A percentile compares a stretch with the other conserved stretches of the same genome.
Evolutionary conservation across 1,140 invertebrate genomes (phyloP).

Genomic region (Andricus grossulariae): DNA sequence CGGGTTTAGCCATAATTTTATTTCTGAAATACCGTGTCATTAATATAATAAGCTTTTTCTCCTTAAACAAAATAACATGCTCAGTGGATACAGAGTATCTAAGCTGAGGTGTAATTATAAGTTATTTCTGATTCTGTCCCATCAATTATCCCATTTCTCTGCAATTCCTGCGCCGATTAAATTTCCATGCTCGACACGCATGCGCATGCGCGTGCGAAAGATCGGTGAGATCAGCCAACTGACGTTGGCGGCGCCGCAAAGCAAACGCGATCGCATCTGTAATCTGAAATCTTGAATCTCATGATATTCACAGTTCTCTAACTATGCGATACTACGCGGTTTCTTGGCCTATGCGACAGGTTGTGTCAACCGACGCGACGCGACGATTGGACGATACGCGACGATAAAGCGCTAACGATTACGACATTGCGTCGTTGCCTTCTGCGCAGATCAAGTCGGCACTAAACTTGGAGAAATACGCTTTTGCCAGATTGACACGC

Average conservation of each 20-base stretch:
- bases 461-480: slow-evolving; percentile 18
- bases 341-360: slow-evolving; percentile 38
- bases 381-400: slow-evolving; percentile 50
- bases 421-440: slow-evolving; percentile 43
- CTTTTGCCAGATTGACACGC: background rate
- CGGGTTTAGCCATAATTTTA: no score
- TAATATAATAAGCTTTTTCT: background rate
- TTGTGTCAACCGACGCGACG: slow-evolving; percentile 38
- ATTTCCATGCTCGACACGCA: slow-evolving; percentile 22
- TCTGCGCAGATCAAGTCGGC: slow-evolving; percentile 26
- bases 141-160: slow-evolving; percentile 4
- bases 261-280: slow-evolving; percentile 61
- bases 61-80: background rate
- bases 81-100: background rate
- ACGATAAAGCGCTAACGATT: slow-evolving; percentile 53
- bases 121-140: background rate
- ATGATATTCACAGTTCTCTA: slow-evolving; percentile 43
- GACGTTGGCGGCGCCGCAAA: slow-evolving; percentile 54
- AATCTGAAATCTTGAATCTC: slow-evolving; percentile 59
- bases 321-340: slow-evolving; percentile 39
- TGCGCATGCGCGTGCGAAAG: slow-evolving; percentile 52
- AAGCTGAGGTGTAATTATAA: slow-evolving; percentile 2
- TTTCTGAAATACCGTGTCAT: no score
- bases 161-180: background rate
- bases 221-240: slow-evolving; percentile 45